Evolutionary conservation across 2,797 vertebrate species (phyloP), one percentile per base, ranked within the genome.

Genomic region (Manis javanica): DNA sequence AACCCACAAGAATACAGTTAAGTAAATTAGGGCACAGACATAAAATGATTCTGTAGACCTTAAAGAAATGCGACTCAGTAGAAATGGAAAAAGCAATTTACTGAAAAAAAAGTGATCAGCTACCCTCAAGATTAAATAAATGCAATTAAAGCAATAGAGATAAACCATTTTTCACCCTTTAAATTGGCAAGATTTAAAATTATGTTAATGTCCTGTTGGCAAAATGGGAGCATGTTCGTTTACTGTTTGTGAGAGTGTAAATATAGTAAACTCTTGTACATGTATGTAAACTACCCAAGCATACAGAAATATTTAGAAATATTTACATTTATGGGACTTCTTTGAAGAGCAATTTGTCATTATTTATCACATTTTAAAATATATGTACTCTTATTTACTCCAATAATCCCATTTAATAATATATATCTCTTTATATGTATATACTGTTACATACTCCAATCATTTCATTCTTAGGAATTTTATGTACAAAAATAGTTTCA

Each of bases 71-170:
- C 31, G 64, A 63, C 71, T 91, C 39, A 55, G 37, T 63, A 93
- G 57, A 92, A 91, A 61, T 78, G 34, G 39, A 63, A 92, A 94
- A 96, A 88, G 37, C 37, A 94, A 55, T 79, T 96, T 34, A 75
- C 14, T 68, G n/a, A 89, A 90, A 93, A 94, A 90, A 94, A 94
- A 90, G 53, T 34, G 18, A 83, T 26, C 82, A 88, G 68, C 34
- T 0, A 71, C 13, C 15, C 69, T 93, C 42, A 66, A 66, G 37
- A 96, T 95, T 95, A 95, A 96, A 71, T 84, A 71, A 90, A 91
- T 26, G 42, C 57, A 94, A 89, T 91, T 92, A 89, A 92, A 78
- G 31, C 72, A 66, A 72, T 68, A 87, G 23, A 42, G 34, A 63
- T 68, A 77, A 11, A 59, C 16, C 31, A 90, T 82, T 81, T 68